phyloP scores from a whole-genome alignment of 2,888 invertebrate genomes.

The Pandemis corylana region DNA sequence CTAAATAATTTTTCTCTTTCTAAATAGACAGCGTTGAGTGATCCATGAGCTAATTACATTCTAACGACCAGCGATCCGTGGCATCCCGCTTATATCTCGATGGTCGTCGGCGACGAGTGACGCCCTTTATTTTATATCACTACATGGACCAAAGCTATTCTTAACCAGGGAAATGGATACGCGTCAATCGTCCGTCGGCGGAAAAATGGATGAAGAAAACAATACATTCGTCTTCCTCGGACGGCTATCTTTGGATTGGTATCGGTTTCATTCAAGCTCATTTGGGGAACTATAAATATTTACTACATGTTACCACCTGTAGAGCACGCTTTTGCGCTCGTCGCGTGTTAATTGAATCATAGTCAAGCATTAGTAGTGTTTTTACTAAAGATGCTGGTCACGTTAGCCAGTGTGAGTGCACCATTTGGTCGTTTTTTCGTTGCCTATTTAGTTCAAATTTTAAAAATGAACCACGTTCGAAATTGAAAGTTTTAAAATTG shows the following conservation, averaged over 20 bases:
- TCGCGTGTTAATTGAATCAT: constrained; percentile 3
- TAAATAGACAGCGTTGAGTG: constrained; percentile 77
- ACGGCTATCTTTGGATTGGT: constrained; percentile 69
- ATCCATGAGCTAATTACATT: constrained; percentile 81
- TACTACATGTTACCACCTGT: constrained; percentile 32
- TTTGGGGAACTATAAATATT: constrained; percentile 40
- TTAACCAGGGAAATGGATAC: constrained; percentile 80
- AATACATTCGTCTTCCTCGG: constrained; percentile 70
- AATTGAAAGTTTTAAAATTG: background rate
- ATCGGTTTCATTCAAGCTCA: constrained; percentile 61
- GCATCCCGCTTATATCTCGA: constrained; percentile 75
- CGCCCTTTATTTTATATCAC: constrained; percentile 80
- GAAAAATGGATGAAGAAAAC: constrained; percentile 70
- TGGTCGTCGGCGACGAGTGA: constrained; percentile 75
- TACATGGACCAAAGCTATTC: constrained; percentile 68
- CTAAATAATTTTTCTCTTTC: constrained; percentile 68
- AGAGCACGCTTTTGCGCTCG: constrained; percentile 10
- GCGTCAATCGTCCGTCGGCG: constrained; percentile 73
- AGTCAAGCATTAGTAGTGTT: background rate
- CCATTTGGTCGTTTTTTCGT: background rate
- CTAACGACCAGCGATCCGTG: constrained; percentile 81
- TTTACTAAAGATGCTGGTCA: background rate
- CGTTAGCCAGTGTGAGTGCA: background rate
- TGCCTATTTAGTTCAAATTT: background rate
- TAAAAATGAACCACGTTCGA: background rate